Percentiles rank a stretch among this genome's conserved stretches.
Conservation (phyloP, 1,140 invertebrate genomes). For the Sycophila sp. region DNA sequence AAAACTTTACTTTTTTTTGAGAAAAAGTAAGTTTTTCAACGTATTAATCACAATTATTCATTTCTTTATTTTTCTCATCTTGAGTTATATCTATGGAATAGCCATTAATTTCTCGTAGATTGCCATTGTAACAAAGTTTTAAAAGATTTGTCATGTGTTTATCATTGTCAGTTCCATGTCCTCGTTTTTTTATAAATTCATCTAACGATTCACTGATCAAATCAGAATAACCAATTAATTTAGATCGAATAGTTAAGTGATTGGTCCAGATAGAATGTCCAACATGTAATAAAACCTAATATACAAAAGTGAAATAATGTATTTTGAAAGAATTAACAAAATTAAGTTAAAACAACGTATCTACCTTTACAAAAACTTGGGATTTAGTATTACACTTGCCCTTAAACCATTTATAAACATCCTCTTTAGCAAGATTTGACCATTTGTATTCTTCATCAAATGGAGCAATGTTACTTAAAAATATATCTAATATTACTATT, state of each 20-base stretch:
- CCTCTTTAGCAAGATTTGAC: constrained; percentile 48
- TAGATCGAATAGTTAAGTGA: constrained; percentile 51
- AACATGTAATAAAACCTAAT: constrained; percentile 54
- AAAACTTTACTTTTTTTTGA: too few species aligned
- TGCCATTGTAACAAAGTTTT: constrained; percentile 43
- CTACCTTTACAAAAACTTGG: constrained; percentile 53
- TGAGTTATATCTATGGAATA: neutral
- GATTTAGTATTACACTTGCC: constrained; percentile 42
- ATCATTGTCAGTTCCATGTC: constrained; percentile 48
- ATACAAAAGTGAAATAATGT: constrained; percentile 21
- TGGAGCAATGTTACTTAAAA: constrained; percentile 51
- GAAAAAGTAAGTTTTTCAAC: neutral
- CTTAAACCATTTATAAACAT: constrained; percentile 49
- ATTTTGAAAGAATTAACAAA: constrained; percentile 21
- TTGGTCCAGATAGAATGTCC: constrained; percentile 59
- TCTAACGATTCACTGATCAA: constrained; percentile 48
- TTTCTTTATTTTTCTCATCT: neutral
- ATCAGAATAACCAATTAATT: constrained; percentile 49
- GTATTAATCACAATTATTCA: constrained; percentile 6
- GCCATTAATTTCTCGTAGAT: constrained; percentile 37
- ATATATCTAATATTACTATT: constrained; percentile 55
- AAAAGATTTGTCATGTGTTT: constrained; percentile 47
- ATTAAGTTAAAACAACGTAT: constrained; percentile 13
- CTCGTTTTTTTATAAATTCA: constrained; percentile 41
- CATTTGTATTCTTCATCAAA: constrained; percentile 58